Base-by-base conservation (phyloP, 2,113 vertebrate genomes). In the Odontophorus gujanensis region DNA sequence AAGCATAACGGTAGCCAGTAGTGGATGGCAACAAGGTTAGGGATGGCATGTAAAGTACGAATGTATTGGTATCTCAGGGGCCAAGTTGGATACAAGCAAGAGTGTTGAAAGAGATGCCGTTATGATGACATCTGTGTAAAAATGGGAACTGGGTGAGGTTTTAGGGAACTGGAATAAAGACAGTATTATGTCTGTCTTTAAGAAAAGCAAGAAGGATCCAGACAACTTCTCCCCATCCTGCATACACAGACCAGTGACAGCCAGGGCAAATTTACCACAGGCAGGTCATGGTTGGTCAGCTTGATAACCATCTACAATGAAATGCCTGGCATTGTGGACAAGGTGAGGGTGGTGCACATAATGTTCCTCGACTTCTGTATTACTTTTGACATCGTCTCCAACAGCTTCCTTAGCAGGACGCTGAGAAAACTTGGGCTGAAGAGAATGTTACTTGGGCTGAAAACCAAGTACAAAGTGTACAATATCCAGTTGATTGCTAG, bases 21-120 rank as follows among this genome's bases (percentile, higher is more conserved):
- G 12, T 38, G 45, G 36, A 50, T 7, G 4, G 5, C 8, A 79
- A 38, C 21, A 57, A 2, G 18, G 20, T 32, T 43, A 71, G 19
- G 16, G 47, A 36, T 1, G 0, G 2, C 9, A 3, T 45, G 43
- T 68, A 34, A 11, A 75, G 26, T 11, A 0, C 63, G 30, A 7
- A 48, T 38, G 6, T 57, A 51, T 61, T 68, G 19, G 47, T 12
- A 47, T 50, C 67, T 28, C 28, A 58, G n/a, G 5, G 11, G 20
- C 13, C 22, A 75, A 71, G 24, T 16, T 6, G 11, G 47, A 72
- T 87, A 55, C 58, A 75, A 11, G 11, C 18, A 24, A 51, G 16
- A 7, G 2, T 59, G 38, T 9, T 72, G 21, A 45, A 67, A 67
- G 26, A 53, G 11, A 13, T 4, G n/a, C 16, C 25, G 11, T 3